Base-by-base conservation (phyloP, 2,797 vertebrate species). In the Chrosomus eos region DNA sequence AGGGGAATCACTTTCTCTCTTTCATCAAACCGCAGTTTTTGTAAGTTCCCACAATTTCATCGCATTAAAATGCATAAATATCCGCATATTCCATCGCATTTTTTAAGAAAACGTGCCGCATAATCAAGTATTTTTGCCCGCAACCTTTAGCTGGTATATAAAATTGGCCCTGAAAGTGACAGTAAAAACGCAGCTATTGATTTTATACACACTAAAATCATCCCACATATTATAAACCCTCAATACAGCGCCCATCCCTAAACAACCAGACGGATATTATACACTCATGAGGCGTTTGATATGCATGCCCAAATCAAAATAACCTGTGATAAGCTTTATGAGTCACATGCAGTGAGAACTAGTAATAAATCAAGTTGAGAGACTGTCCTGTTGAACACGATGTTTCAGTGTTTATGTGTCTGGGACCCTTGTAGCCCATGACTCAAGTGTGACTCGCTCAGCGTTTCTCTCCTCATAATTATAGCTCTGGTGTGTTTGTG, bases 401-500 rank as follows among this genome's bases (percentile, higher is more conserved):
- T 58, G 51, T 81, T 70, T 55, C 36, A 83, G 40, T 81, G 82
- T 87, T 73, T 83, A 7, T 81, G 87, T 89, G 91, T 94, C 89
- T 90, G 90, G 89, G 53, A 80, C 90, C 89, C 87, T 89, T 92
- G 88, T 90, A 77, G 80, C 85, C 86, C 91, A 23, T 95, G 94
- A 95, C 92, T 95, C 94, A 95, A 89, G 82, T 89, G 89, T 90
- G 91, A 86, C 90, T 93, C 92, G 92, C 93, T 93, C 90, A 92
- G 90, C 89, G 90, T 93, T 91, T 94, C 90, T 93, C 92, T 91
- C 91, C 94, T 91, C 92, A 91, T 95, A 95, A 95, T 95, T 95
- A 95, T 93, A 95, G 94, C 92, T 91, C 89, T 89, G 90, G 88
- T 92, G 75, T 89, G 90, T 91, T 92, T 85, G 53, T 87, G 91